Evolutionary conservation across 2,797 vertebrate species (phyloP), one percentile per base, ranked within the genome.

Genomic region (Prionace glauca): DNA sequence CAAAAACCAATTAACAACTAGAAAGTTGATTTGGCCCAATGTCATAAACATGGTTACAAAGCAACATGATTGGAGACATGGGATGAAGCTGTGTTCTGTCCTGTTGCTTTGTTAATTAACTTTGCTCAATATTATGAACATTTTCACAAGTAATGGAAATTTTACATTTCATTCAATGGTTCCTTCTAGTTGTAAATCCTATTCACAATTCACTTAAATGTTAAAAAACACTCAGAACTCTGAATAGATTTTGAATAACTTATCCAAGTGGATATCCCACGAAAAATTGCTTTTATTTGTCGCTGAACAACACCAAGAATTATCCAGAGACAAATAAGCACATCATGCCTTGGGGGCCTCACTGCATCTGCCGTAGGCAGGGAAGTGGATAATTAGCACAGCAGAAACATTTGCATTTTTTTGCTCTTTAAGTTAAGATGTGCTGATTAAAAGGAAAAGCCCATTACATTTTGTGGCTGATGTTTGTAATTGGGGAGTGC

Each of bases 331-430:
- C 45, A 95, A 77, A 60, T 95, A 74, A n/a, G 32, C 72, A 72
- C 45, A 72, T 60, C 90, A 41, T 77, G 41, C 71, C 45, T 95
- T 95, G 5, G 93, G 12, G 9, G 71, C 72, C 45, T 95, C 93
- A 72, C 26, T 77, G 71, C 93, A 74, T 95, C 69, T 72, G 71
- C 45, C 26, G 32, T 77, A 50, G 93, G 93, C 93, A 95, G 65
- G 92, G 69, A 94, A 94, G n/a, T 77, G 93, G 24, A 77, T 95
- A 95, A 95, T 95, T 95, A 77, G 71, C 29, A 95, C 45, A 95
- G 45, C 71, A 72, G 45, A 95, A 77, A 56, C 16, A 74, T 74
- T 77, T 45, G 92, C 26, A 71, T 71, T 69, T 90, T 67, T 95
- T 72, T 77, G 56, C 26, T 77, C 29, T 95, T 74, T 95, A 50